These are phyloP conservation scores for Cinclus cinclus DNA, from an alignment of 2,113 vertebrate species.

Conservation along the genomic window DNA sequence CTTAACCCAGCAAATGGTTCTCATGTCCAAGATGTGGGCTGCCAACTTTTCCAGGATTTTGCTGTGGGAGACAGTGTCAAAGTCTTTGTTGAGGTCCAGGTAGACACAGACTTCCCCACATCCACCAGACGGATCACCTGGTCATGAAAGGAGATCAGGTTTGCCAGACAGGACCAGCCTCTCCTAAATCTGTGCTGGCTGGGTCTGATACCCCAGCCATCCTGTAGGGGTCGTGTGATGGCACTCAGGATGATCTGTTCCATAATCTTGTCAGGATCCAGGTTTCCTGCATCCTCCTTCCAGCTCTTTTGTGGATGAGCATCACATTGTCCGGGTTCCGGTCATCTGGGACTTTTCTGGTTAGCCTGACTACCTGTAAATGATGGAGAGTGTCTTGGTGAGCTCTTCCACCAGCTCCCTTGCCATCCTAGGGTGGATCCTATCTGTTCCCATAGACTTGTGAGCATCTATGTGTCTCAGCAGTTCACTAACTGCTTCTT, in stretches of 20 bases:
- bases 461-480: not conserved
- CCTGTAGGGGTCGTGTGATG: not conserved
- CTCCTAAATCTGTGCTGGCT: not conserved
- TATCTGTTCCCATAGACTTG: not conserved
- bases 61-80: not conserved
- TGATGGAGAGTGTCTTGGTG: not conserved
- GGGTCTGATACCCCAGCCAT: not conserved
- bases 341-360: not conserved
- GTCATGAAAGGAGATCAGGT: not conserved
- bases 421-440: not conserved
- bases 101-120: not conserved
- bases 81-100: not conserved
- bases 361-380: not conserved
- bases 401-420: not conserved
- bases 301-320: not conserved
- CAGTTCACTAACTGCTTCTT: not conserved
- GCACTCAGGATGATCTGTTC: not conserved
- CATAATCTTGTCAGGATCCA: not conserved
- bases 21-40: not conserved
- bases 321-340: not conserved
- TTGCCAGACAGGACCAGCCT: not conserved
- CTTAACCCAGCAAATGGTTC: not conserved
- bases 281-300: not conserved
- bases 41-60: not conserved
- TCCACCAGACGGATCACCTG: accelerated